Percentiles rank a stretch among this genome's conserved stretches.
These are phyloP conservation scores for Sorex maritimensis DNA, from an alignment of 2,797 vertebrate genomes.

Conservation along the genomic window DNA sequence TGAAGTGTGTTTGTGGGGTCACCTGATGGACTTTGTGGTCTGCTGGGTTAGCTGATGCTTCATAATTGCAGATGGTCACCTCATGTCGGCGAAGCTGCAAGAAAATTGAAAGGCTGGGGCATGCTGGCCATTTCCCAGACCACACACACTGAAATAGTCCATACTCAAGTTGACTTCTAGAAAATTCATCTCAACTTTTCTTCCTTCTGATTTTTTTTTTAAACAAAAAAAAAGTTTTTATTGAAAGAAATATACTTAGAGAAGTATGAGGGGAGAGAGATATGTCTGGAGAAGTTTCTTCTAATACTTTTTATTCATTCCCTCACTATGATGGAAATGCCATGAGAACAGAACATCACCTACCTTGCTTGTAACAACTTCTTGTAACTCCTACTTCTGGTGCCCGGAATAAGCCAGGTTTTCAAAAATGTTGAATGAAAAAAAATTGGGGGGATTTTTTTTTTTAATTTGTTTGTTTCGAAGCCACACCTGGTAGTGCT, in stretches of 20 bases:
- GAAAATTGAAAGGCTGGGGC: background rate
- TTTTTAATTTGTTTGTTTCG: too few relatives aligned
- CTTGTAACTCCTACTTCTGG: background rate
- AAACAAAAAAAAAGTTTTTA: background rate
- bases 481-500: too few relatives aligned
- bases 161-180: background rate
- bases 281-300: too few relatives aligned
- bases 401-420: conserved; percentile 32
- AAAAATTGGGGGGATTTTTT: background rate
- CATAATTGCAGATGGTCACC: conserved; percentile 98
- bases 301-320: too few relatives aligned
- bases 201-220: background rate
- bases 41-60: conserved; percentile 96
- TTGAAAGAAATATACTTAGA: too few relatives aligned
- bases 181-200: background rate
- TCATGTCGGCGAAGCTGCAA: conserved; percentile 96
- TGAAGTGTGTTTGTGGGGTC: conserved; percentile 96
- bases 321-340: background rate
- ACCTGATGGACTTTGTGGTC: conserved; percentile 96
- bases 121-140: background rate
- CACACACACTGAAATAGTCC: background rate
- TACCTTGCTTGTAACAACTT: background rate
- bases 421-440: conserved; percentile 34
- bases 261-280: too few relatives aligned
- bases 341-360: background rate